A percentile compares a stretch with the other conserved stretches of the same genome.
phyloP scores from a whole-genome alignment of 2,888 invertebrate species.

The Lymantria monacha region DNA sequence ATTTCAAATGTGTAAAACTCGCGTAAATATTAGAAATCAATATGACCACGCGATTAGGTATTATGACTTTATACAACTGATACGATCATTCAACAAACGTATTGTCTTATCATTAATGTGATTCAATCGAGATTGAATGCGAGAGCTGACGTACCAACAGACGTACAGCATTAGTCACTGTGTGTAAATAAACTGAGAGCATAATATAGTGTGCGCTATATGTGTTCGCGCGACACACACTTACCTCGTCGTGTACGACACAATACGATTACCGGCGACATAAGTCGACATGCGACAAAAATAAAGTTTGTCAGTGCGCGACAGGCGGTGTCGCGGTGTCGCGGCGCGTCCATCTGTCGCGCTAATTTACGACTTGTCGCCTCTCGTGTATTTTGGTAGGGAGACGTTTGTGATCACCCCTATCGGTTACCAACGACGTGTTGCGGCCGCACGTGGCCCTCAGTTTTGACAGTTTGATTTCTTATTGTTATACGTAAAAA shows the following conservation, averaged over 20 bases:
- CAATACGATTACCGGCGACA: constrained; percentile 26
- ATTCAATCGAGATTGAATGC: neutral
- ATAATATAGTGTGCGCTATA: neutral
- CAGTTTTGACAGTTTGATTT: constrained; percentile 16
- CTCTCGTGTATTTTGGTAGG: constrained; percentile 31
- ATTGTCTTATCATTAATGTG: constrained; percentile 10
- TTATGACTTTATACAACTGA: constrained; percentile 4
- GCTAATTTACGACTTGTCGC: constrained; percentile 50
- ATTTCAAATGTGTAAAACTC: too few relatives aligned
- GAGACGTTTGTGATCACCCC: constrained; percentile 21
- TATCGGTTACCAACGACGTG: constrained; percentile 25
- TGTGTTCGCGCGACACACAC: neutral
- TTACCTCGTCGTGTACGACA: constrained; percentile 7
- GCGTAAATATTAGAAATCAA: too few relatives aligned
- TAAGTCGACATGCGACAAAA: constrained; percentile 27
- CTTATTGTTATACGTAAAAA: constrained; percentile 2
- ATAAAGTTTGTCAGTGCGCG: constrained; percentile 45
- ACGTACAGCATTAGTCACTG: neutral
- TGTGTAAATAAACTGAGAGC: neutral
- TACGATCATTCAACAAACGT: constrained; percentile 9
- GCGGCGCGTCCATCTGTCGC: constrained; percentile 55
- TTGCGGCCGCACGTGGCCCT: constrained; percentile 17
- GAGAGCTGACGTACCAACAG: neutral
- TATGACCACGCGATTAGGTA: neutral
- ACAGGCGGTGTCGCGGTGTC: constrained; percentile 39